A percentile compares a stretch with the other conserved stretches of the same genome.
Conservation (phyloP, 2,113 vertebrate genomes). For the Halichoerus grypus region DNA sequence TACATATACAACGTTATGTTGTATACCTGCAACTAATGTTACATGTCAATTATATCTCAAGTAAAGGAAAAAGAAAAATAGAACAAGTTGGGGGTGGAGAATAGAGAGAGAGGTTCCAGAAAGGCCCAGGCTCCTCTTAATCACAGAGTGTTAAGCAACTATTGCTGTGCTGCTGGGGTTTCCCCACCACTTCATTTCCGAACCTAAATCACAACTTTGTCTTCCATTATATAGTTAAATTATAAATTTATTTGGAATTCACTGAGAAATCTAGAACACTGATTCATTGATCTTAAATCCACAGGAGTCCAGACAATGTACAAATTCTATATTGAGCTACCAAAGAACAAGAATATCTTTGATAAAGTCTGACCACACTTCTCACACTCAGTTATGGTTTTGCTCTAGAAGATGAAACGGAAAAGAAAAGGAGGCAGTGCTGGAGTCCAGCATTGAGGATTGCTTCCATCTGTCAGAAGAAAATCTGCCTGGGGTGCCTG, state of each 20-base stretch:
- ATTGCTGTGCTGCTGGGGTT: neutral
- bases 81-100: neutral
- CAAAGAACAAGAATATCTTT: neutral
- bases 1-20: neutral
- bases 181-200: neutral
- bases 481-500: neutral
- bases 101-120: neutral
- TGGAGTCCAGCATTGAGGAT: neutral
- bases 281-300: constrained; percentile 26
- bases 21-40: neutral
- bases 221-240: constrained; percentile 3
- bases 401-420: neutral
- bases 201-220: neutral
- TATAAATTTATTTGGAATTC: neutral
- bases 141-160: neutral
- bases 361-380: neutral
- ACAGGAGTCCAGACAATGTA: neutral
- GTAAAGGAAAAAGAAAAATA: neutral
- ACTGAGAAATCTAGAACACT: neutral
- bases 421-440: neutral
- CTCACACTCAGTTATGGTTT: neutral
- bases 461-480: neutral
- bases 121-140: neutral
- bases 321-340: neutral
- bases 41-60: neutral